Conservation (phyloP, 37 sponge, comb jelly and placozoan genomes). For the Hexactinellida sp. region DNA sequence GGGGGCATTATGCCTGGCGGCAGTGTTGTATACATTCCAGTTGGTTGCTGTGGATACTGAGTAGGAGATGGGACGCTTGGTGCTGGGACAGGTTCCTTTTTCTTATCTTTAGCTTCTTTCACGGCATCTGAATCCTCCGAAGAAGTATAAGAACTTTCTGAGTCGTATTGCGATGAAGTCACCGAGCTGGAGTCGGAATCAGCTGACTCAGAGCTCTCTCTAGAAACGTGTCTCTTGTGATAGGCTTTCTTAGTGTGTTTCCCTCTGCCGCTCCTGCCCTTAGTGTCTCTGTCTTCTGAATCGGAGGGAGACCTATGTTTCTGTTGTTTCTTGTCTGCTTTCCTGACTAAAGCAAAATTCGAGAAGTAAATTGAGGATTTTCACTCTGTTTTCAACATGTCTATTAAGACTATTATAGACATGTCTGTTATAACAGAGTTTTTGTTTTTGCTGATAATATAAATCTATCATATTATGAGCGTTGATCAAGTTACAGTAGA, state of each 20-base stretch:
- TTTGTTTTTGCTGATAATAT: no score
- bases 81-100: background rate
- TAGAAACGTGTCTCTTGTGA: background rate
- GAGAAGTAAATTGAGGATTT: no score
- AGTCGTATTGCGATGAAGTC: background rate
- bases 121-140: background rate
- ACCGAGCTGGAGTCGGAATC: background rate
- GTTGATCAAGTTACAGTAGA: no score
- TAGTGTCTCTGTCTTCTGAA: no score
- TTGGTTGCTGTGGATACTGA: background rate
- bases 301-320: no score
- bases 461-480: no score
- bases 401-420: no score
- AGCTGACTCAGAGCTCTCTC: background rate
- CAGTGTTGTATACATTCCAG: background rate
- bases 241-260: background rate
- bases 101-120: background rate
- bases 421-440: no score
- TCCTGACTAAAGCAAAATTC: no score
- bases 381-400: no score
- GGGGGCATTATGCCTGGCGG: background rate
- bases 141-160: background rate
- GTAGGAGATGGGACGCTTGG: background rate
- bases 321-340: no score
- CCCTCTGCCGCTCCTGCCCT: background rate